Conservation (phyloP, 1,140 invertebrate species). For the Solenopsis invicta region DNA sequence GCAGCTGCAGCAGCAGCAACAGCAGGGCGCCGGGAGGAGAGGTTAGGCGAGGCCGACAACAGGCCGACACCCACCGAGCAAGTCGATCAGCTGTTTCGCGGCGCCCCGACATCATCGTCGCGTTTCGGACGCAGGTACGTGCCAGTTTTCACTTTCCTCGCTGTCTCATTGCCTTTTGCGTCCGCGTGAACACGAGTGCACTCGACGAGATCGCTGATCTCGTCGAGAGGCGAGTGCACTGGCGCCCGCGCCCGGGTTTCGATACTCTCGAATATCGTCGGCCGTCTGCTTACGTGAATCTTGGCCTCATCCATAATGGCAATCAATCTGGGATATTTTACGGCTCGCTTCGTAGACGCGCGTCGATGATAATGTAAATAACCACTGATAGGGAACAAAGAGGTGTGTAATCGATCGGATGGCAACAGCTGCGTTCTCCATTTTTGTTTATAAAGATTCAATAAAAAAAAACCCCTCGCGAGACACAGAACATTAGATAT, state of each 20-base stretch:
- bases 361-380: not conserved
- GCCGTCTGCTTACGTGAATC: not conserved
- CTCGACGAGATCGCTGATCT: not conserved
- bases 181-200: not conserved
- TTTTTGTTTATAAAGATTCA: not conserved
- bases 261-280: not conserved
- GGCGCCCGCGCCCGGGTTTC: not conserved
- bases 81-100: conserved; percentile 74
- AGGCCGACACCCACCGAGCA: conserved; percentile 73
- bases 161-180: not conserved
- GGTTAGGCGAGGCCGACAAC: conserved; percentile 72
- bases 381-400: not conserved
- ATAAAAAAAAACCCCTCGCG: not conserved
- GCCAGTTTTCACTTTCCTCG: conserved; percentile 57
- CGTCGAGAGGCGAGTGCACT: not conserved
- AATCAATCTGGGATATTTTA: not conserved
- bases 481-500: not conserved
- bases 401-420: not conserved
- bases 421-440: not conserved
- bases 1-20: conserved; percentile 24
- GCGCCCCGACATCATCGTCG: conserved; percentile 60
- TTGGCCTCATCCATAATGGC: not conserved
- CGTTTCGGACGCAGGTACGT: conserved; percentile 58
- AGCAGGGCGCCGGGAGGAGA: conserved; percentile 20
- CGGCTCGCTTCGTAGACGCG: not conserved